phyloP scores from a whole-genome alignment of 2,113 vertebrate genomes.

The Fulica atra region DNA sequence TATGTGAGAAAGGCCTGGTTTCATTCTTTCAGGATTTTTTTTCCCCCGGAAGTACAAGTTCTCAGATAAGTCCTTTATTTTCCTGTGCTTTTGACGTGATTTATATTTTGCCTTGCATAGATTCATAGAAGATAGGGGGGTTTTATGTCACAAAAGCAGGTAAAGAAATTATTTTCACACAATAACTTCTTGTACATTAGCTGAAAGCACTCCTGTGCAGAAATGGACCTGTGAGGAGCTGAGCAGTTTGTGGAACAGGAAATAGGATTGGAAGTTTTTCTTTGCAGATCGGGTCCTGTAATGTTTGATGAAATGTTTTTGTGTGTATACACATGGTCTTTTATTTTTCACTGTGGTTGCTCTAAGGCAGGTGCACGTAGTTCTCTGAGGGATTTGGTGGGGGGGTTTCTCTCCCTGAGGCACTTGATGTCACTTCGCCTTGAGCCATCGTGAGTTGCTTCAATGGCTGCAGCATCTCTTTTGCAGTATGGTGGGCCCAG shows the following conservation, averaged over 20 bases:
- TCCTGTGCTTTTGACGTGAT: background rate
- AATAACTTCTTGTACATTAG: background rate
- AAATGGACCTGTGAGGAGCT: background rate
- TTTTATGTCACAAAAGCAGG: background rate
- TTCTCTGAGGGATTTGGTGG: background rate
- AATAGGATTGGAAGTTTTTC: background rate
- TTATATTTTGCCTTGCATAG: background rate
- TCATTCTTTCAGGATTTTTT: background rate
- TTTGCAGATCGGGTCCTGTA: background rate
- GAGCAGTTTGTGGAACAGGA: background rate
- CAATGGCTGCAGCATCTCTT: background rate
- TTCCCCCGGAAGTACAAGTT: background rate
- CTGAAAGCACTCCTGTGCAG: background rate
- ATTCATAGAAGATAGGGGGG: background rate
- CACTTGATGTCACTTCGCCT: background rate
- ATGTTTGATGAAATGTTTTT: background rate
- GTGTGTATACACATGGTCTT: background rate
- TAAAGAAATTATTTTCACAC: background rate
- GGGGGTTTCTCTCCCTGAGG: background rate
- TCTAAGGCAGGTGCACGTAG: background rate
- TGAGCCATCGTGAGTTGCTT: background rate
- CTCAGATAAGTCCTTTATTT: background rate
- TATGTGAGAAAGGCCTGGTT: background rate
- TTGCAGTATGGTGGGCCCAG: background rate
- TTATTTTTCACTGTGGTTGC: background rate